Conservation (phyloP, 2,113 vertebrate genomes). For the Tiliqua scincoides region DNA sequence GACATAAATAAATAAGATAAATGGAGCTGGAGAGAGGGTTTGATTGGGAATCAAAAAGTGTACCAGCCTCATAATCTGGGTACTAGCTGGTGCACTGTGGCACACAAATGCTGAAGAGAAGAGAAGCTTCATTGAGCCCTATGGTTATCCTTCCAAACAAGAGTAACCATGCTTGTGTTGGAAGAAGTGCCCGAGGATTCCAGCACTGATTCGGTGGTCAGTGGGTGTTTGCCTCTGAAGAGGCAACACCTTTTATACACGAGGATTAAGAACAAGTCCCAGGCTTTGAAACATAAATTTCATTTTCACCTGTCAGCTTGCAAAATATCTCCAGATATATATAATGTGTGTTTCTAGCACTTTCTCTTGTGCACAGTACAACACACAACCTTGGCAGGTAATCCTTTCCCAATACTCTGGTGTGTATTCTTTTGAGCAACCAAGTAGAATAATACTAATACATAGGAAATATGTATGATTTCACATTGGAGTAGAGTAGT, state of each 20-base stretch:
- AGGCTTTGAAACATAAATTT: not conserved
- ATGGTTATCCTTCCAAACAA: not conserved
- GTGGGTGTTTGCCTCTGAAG: not conserved
- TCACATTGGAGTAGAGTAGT: constrained; percentile 17
- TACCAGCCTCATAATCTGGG: not conserved
- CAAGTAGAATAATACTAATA: not conserved
- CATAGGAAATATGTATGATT: constrained; percentile 43
- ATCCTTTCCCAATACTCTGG: not conserved
- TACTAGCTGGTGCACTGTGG: not conserved
- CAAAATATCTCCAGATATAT: not conserved
- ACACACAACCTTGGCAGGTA: not conserved
- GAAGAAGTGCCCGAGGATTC: not conserved
- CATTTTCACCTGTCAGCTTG: not conserved
- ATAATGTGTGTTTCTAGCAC: not conserved
- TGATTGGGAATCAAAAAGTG: not conserved
- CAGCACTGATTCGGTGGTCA: not conserved
- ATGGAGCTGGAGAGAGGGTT: not conserved
- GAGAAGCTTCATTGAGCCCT: not conserved
- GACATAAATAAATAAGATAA: too few species aligned
- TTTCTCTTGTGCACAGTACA: not conserved
- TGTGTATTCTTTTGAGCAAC: not conserved
- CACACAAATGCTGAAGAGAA: not conserved
- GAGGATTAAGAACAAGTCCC: not conserved
- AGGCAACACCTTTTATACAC: not conserved
- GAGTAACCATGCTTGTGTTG: too few species aligned